Percentiles rank a stretch among this genome's conserved stretches.
Conservation (phyloP, 2,797 vertebrate species). For the Acanthurus tractus region DNA sequence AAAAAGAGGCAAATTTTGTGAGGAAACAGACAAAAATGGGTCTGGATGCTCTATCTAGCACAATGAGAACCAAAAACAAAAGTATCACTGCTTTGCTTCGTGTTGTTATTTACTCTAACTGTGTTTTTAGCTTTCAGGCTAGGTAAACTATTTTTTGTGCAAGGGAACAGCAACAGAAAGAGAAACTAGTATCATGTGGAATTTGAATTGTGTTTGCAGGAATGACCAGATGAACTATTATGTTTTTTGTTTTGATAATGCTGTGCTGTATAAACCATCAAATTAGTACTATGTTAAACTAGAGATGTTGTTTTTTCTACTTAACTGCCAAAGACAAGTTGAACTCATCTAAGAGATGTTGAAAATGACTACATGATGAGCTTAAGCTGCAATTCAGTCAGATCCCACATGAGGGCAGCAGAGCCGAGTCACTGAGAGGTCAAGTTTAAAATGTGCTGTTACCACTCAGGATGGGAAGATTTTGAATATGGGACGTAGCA, state of each 20-base stretch:
- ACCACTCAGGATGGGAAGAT: neutral
- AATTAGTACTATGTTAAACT: too few relatives aligned
- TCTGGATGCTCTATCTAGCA: neutral
- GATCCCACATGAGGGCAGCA: slow-evolving; percentile 67
- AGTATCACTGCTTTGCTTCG: neutral
- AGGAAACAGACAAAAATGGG: neutral
- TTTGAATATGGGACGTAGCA: slow-evolving; percentile 17
- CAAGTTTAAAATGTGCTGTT: neutral
- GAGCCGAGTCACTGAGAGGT: slow-evolving; percentile 14
- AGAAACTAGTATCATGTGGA: neutral
- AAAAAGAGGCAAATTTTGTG: neutral
- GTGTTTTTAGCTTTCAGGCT: slow-evolving; percentile 26
- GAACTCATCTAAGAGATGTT: too few relatives aligned
- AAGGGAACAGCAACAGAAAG: neutral
- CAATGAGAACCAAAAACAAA: neutral
- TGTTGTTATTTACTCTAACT: neutral
- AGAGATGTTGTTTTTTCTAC: neutral
- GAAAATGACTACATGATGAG: too few relatives aligned
- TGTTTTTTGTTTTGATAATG: neutral
- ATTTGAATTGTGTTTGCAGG: neutral
- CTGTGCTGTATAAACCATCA: too few relatives aligned
- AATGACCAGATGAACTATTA: neutral
- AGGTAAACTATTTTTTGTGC: neutral
- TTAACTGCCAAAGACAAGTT: too few relatives aligned
- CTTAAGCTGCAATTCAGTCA: slow-evolving; percentile 12